Percentiles rank a stretch among this genome's conserved stretches.
phyloP scores from a whole-genome alignment of 2,113 vertebrate genomes.

The Nibea coibor region DNA sequence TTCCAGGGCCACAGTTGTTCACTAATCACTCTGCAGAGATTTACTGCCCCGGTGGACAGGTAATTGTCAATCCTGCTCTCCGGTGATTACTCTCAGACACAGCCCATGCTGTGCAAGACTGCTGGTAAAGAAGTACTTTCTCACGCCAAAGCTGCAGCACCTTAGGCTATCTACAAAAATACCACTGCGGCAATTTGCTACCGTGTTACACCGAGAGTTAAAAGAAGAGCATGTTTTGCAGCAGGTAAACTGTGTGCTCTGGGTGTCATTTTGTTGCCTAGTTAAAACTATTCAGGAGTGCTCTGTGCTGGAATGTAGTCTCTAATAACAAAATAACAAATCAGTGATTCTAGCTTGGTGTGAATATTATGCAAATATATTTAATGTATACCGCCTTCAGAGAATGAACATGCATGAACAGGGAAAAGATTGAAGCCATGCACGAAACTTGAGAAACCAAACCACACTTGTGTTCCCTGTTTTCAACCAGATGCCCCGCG shows the following conservation, averaged over 20 bases:
- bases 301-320: not conserved
- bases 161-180: constrained; percentile 45
- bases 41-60: constrained; percentile 64
- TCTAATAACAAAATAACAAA: not conserved
- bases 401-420: not conserved
- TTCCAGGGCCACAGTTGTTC: constrained; percentile 56
- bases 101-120: constrained; percentile 37
- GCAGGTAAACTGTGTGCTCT: constrained; percentile 6
- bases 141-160: constrained; percentile 57
- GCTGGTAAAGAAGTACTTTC: constrained; percentile 59
- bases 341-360: not conserved
- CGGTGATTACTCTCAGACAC: constrained; percentile 59
- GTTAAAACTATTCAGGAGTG: not conserved
- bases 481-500: constrained; percentile 66
- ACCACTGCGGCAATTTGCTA: not conserved
- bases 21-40: constrained; percentile 70
- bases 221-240: constrained; percentile 1
- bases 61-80: constrained; percentile 71
- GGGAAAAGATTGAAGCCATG: not conserved
- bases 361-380: not conserved
- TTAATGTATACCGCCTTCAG: not conserved
- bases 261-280: not conserved
- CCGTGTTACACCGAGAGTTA: not conserved
- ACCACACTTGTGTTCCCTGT: constrained; percentile 41
- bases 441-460: constrained; percentile 39